Evolutionary conservation across 2,113 vertebrate genomes (phyloP), one percentile per base, ranked within the genome.

Genomic region (Sapajus apella): DNA sequence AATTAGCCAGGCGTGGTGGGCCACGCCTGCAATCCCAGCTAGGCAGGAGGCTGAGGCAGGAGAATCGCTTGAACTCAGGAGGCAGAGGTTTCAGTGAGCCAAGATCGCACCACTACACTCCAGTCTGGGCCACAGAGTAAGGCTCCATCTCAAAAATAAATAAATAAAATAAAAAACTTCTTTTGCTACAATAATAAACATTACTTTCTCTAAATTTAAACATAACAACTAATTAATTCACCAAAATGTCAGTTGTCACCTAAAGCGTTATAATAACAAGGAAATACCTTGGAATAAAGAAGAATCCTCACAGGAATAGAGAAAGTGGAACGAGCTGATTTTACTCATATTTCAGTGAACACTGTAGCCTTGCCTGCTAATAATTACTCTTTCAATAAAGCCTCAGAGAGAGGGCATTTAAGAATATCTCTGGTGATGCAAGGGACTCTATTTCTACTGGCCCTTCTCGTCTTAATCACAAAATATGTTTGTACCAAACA

Each of bases 191-290:
- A 92, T 83, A 97, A 96, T 95, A 96, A 97, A 95, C 90, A 95
- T 95, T 10, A 82, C 32, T 3, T 45, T 52, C 87, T 98, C 87
- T 94, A 96, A 97, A 94, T 96, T 96, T 97, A 96, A 97, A 97
- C 52, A 27, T 95, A 92, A 97, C 20, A 95, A 47, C 91, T 86
- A 96, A 97, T 97, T 97, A 96, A 94, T 77, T 93, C 92, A 87
- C 97, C 97, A 97, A 90, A 96, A 97, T 94, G 92, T 97, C 96
- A 95, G 87, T 45, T 97, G 92, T 96, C 72, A 95, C 84, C 94
- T 79, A 85, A 89, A 95, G 91, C 87, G 52, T 58, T 94, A 90
- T 72, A 79, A 81, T 45, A 72, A 27, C 25, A 86, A 90, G 82
- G 70, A 90, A 97, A 98, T 98, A 85, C 23, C 64, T 77, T 79